A percentile compares a stretch with the other conserved stretches of the same genome.
Evolutionary conservation across 2,888 invertebrate genomes (phyloP).

Genomic region (Epirrita christyi): DNA sequence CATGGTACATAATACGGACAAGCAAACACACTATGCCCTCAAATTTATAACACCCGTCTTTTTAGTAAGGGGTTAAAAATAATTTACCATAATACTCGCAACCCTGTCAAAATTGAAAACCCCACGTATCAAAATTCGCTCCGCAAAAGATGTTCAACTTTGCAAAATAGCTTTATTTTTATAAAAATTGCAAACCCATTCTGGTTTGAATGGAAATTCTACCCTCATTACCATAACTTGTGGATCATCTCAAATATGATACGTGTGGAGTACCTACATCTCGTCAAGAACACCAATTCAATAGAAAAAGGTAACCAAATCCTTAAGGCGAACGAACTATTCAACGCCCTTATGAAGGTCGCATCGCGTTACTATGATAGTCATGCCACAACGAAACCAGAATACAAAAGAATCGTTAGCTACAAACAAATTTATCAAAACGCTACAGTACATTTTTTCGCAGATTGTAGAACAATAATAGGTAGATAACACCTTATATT

Average conservation of each 20-base stretch:
- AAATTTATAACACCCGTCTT: no score
- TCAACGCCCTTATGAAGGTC: constrained; percentile 15
- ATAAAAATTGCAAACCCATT: constrained; percentile 19
- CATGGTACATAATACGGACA: no score
- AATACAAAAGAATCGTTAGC: neutral
- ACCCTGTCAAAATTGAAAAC: no score
- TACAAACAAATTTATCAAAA: neutral
- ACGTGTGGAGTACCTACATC: constrained; percentile 18
- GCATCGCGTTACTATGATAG: constrained; percentile 5
- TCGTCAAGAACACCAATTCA: constrained; percentile 45
- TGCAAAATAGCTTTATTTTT: constrained; percentile 11
- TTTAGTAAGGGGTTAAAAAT: no score
- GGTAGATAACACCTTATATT: no score
- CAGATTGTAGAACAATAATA: no score
- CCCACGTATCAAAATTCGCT: no score
- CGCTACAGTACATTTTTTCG: no score
- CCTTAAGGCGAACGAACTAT: constrained; percentile 34
- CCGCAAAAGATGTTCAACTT: constrained; percentile 13
- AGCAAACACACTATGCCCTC: no score
- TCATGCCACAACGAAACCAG: neutral
- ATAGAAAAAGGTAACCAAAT: constrained; percentile 48
- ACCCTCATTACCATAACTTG: constrained; percentile 26
- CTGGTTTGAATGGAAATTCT: constrained; percentile 22
- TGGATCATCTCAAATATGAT: constrained; percentile 20
- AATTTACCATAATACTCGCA: no score